Evolutionary conservation across 2,113 vertebrate genomes (phyloP).

Genomic region (Ammodytes marinus): DNA sequence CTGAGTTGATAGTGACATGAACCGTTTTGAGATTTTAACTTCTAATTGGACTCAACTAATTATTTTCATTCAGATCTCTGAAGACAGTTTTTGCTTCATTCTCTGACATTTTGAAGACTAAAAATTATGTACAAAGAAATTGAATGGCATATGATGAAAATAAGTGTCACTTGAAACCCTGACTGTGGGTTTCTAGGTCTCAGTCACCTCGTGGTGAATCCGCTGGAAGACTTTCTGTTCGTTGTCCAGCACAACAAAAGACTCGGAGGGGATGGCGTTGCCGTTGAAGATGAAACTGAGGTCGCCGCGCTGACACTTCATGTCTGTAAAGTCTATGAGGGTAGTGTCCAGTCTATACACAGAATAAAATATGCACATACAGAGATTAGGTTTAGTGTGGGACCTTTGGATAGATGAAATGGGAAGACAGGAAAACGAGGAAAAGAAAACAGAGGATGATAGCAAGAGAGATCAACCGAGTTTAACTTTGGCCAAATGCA

Average conservation of each 20-base stretch:
- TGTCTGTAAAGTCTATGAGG: conserved; percentile 98
- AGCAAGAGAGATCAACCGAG: not conserved
- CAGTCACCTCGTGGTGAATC: conserved; percentile 95
- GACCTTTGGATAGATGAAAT: not conserved
- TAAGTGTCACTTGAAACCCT: not conserved
- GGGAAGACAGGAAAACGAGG: not conserved
- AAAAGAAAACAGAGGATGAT: not conserved
- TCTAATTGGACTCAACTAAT: not conserved
- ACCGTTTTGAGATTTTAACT: not conserved
- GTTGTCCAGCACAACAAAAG: conserved; percentile 98
- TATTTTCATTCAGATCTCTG: not conserved
- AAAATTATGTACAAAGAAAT: not conserved
- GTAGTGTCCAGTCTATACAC: conserved; percentile 95
- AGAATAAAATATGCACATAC: not conserved
- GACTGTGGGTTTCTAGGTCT: not conserved
- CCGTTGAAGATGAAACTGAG: conserved; percentile 99
- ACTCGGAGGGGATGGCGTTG: conserved; percentile 94
- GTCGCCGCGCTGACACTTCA: conserved; percentile 99
- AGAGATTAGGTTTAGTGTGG: not conserved
- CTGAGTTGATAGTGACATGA: not conserved
- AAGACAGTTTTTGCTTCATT: not conserved
- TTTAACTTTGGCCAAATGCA: not conserved
- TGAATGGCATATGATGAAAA: not conserved
- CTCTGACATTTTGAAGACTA: not conserved
- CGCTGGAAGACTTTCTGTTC: conserved; percentile 99